Evolutionary conservation across 2,888 invertebrate species (phyloP).

Genomic region (Dryomyza anilis): DNA sequence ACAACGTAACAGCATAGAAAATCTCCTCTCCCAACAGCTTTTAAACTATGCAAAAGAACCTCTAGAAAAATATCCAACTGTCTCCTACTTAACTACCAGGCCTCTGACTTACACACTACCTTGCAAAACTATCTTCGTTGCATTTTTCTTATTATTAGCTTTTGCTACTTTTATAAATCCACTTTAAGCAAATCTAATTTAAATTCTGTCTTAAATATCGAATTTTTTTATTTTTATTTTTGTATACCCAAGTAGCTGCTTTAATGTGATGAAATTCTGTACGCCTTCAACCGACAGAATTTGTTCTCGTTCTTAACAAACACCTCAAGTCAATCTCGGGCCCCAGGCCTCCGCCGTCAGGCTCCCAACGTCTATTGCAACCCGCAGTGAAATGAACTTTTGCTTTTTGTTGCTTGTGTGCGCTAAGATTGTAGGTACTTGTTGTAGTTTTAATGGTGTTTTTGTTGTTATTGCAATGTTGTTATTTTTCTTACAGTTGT

Average conservation of each 20-base stretch:
- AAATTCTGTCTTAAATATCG: neutral
- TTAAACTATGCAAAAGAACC: too few species aligned
- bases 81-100: too few species aligned
- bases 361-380: too few species aligned
- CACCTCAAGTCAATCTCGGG: too few species aligned
- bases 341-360: neutral
- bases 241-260: neutral
- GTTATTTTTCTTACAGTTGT: neutral
- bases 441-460: neutral
- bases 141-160: neutral
- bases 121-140: neutral
- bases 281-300: neutral
- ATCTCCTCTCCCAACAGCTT: too few species aligned
- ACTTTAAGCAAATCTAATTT: neutral
- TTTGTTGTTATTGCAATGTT: neutral
- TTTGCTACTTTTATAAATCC: neutral
- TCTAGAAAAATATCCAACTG: too few species aligned
- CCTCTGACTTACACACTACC: too few species aligned
- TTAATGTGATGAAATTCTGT: neutral
- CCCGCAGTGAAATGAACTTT: constrained; percentile 9
- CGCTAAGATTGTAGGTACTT: too few species aligned
- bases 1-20: too few species aligned
- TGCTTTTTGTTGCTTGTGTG: neutral
- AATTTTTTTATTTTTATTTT: too few species aligned
- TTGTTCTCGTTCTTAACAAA: neutral